Conservation (phyloP, 1,140 invertebrate genomes). For the Lucilia cuprina region DNA sequence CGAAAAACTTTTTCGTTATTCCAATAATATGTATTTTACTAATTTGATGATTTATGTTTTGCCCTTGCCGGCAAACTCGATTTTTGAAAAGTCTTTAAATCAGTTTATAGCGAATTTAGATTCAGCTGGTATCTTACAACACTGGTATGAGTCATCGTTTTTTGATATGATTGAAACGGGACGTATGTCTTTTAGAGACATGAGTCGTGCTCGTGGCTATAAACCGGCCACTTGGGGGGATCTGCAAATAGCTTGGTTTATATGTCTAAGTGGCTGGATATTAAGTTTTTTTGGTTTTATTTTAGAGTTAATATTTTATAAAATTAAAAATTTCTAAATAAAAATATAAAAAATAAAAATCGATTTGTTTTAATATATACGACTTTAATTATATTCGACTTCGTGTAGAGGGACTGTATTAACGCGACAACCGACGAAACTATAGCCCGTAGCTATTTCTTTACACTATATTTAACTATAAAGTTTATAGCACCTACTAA, state of each 20-base stretch:
- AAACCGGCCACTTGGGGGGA: background rate
- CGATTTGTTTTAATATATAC: too few species aligned
- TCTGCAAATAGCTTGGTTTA: slow-evolving; percentile 10
- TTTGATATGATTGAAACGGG: slow-evolving; percentile 18
- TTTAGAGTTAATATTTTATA: background rate
- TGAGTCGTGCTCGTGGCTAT: background rate
- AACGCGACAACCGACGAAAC: too few species aligned
- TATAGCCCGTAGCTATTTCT: too few species aligned
- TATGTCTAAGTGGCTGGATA: background rate
- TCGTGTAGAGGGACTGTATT: too few species aligned
- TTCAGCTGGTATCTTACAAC: background rate
- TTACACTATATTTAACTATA: too few species aligned
- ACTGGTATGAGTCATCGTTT: slow-evolving; percentile 17
- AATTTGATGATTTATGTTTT: slow-evolving; percentile 15
- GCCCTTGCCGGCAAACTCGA: slow-evolving; percentile 9
- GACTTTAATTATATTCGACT: too few species aligned
- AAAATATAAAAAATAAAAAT: too few species aligned
- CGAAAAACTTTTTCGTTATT: background rate
- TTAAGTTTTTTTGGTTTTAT: background rate
- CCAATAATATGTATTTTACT: background rate
- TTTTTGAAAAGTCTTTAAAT: slow-evolving; percentile 20
- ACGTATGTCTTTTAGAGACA: slow-evolving; percentile 14
- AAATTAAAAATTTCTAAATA: background rate
- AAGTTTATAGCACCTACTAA: too few species aligned
- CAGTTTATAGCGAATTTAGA: background rate